A percentile compares a stretch with the other conserved stretches of the same genome.
These are phyloP conservation scores for Myotis vivesi DNA, from an alignment of 2,797 vertebrate species.

Conservation along the genomic window DNA sequence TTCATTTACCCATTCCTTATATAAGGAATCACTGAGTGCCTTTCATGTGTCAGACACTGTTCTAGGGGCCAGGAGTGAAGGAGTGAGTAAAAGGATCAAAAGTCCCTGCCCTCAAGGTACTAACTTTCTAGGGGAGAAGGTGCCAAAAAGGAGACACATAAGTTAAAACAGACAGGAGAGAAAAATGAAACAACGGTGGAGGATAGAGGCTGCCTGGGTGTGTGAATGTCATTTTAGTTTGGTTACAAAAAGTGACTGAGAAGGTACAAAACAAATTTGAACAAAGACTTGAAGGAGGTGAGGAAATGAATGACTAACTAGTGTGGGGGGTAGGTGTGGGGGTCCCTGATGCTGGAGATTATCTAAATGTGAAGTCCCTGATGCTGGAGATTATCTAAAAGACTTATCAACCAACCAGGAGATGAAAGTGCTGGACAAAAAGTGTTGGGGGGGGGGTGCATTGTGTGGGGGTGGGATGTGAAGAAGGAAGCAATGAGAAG, in stretches of 20 bases:
- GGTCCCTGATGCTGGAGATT: background rate
- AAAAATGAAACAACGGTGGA: too few relatives aligned
- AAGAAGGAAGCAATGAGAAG: rapidly evolving
- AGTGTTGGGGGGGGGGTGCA: rapidly evolving
- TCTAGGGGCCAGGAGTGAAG: background rate
- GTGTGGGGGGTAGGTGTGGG: background rate
- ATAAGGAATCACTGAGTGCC: background rate
- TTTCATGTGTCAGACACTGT: background rate
- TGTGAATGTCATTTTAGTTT: background rate
- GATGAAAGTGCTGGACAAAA: background rate
- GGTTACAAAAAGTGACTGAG: background rate
- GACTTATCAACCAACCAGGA: background rate
- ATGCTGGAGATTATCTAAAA: background rate
- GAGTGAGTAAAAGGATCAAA: background rate
- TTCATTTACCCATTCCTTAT: background rate
- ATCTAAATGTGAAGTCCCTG: background rate
- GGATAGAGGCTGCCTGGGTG: rapidly evolving
- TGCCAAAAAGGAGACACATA: background rate
- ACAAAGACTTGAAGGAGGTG: background rate
- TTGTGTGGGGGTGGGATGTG: rapidly evolving
- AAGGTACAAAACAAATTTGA: background rate
- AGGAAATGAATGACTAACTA: background rate
- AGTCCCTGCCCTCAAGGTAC: background rate
- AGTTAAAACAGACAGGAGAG: background rate
- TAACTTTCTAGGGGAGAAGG: background rate